phyloP scores from a whole-genome alignment of 2,797 vertebrate species.

The Ctenosaura bakeri region DNA sequence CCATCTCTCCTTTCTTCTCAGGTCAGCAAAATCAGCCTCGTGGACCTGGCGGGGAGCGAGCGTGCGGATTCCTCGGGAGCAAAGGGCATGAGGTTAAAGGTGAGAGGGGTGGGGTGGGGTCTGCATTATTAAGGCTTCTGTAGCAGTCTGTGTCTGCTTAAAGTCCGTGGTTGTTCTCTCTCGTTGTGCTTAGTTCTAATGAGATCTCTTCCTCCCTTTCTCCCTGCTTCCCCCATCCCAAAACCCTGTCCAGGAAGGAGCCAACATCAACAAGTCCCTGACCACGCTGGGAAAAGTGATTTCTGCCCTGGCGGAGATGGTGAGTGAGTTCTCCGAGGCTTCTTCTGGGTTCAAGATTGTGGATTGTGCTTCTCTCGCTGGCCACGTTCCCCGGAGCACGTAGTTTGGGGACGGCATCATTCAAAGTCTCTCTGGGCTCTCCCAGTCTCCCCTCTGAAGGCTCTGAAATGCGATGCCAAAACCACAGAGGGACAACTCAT shows the following conservation, averaged over 20 bases:
- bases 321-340: constrained; percentile 73
- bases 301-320: constrained; percentile 94
- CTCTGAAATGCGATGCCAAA: not conserved
- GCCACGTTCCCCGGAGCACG: too few relatives aligned
- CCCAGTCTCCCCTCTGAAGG: not conserved
- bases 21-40: constrained; percentile 93
- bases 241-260: constrained; percentile 86
- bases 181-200: not conserved
- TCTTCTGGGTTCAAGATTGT: not conserved
- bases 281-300: constrained; percentile 95
- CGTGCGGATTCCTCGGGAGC: constrained; percentile 90
- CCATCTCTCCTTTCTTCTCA: constrained; percentile 50
- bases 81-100: constrained; percentile 90
- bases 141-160: not conserved
- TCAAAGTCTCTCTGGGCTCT: not conserved
- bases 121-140: not conserved
- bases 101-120: constrained; percentile 60
- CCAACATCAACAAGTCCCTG: constrained; percentile 95
- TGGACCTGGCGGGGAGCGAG: constrained; percentile 91
- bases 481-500: not conserved
- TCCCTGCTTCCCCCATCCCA: too few relatives aligned
- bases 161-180: not conserved
- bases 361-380: not conserved
- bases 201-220: too few relatives aligned
- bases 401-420: too few relatives aligned